Evolutionary conservation across 2,113 vertebrate species (phyloP).

Genomic region (Perca flavescens): DNA sequence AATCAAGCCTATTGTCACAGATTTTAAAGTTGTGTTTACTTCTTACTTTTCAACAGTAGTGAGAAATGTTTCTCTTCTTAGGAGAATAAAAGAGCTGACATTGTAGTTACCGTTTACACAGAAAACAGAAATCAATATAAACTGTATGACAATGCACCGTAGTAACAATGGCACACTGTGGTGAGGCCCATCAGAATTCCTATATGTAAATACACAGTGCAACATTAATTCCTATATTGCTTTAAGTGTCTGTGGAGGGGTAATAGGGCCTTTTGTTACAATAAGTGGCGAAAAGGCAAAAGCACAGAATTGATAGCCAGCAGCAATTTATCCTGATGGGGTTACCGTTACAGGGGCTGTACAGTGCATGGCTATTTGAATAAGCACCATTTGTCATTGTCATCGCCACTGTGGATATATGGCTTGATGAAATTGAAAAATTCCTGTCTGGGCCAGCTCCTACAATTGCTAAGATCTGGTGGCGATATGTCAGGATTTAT

Average conservation of each 20-base stretch:
- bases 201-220: conserved; percentile 26
- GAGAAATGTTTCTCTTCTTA: conserved; percentile 23
- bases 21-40: conserved; percentile 14
- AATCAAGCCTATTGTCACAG: conserved; percentile 24
- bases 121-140: conserved; percentile 39
- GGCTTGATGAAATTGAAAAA: conserved; percentile 80
- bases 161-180: conserved; percentile 9
- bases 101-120: conserved; percentile 28
- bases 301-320: conserved; percentile 84
- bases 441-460: conserved; percentile 62
- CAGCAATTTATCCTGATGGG: conserved; percentile 79
- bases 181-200: conserved; percentile 9
- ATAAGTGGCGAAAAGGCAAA: conserved; percentile 45
- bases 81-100: conserved; percentile 44
- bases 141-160: conserved; percentile 17
- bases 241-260: conserved; percentile 36
- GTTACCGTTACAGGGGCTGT: conserved; percentile 79
- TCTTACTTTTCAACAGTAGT: not conserved
- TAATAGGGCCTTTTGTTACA: conserved; percentile 64
- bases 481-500: conserved; percentile 78
- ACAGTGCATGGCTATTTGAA: conserved; percentile 73
- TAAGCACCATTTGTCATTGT: conserved; percentile 77
- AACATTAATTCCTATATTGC: conserved; percentile 15
- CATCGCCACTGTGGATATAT: conserved; percentile 64
- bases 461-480: conserved; percentile 56